Evolutionary conservation across 2,797 vertebrate species (phyloP), one percentile per base, ranked within the genome.

Genomic region (Lateolabrax maculatus): DNA sequence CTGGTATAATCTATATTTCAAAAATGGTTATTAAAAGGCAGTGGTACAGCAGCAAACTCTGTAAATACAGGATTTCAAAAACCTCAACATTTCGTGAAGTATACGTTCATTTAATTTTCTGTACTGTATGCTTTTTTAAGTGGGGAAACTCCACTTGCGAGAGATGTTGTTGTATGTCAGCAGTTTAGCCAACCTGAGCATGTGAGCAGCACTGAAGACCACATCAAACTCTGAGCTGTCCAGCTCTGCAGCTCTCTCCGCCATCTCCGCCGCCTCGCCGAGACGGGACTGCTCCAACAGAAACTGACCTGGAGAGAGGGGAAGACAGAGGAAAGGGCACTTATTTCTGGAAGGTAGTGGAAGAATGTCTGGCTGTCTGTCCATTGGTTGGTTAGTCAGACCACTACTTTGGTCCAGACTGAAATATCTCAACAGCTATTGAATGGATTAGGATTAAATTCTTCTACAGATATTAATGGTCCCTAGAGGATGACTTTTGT

Each of bases 161-260:
- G 51, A 4, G 0, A 3, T 48, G 62, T 56, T 55, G 75, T 15
- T 71, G 62, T 13, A 11, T 4, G 46, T 36, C 41, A 57, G 25
- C 1, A 18, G 31, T 67, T 71, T 6, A 39, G 90, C 77, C 71
- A 72, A 99, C 98, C 98, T 97, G 90, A 99, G 97, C 97, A 99
- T 99, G 87, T 99, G 98, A 29, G 98, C 98, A 39, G 98, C 98
- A 12, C 97, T 99, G 95, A 99, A 99, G 82, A 99, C 97, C 77
- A 99, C 97, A n/a, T 99, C 98, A 68, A 99, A 99, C 87, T 99
- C 98, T 0, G 80, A 93, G 84, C 93, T 94, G 91, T 99, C 98
- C 57, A 98, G 88, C 81, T 97, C 95, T 2, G 97, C 97, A 0
- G 98, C 98, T 83, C 95, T 96, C 90, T 97, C 97, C 10, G 98